Evolutionary conservation across 1,140 invertebrate species (phyloP).

Genomic region (Trialeurodes vaporariorum): DNA sequence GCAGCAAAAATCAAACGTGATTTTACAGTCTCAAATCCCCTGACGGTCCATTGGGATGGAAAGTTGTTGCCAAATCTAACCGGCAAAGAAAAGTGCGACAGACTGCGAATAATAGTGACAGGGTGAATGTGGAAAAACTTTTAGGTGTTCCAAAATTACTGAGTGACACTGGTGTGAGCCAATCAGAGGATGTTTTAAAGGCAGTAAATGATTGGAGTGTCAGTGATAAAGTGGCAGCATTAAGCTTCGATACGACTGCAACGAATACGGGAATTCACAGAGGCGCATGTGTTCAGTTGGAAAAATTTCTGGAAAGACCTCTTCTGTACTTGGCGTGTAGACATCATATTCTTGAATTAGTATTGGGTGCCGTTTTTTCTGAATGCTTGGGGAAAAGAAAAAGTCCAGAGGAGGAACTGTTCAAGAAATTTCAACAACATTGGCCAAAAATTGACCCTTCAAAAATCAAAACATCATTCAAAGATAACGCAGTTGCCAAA

Average conservation of each 20-base stretch:
- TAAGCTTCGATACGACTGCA: slow-evolving; percentile 31
- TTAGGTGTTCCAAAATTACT: slow-evolving; percentile 10
- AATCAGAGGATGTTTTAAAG: slow-evolving; percentile 5
- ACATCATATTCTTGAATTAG: slow-evolving; percentile 17
- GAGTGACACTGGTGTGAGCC: slow-evolving; percentile 2
- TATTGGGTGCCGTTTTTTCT: slow-evolving; percentile 14
- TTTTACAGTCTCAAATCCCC: slow-evolving; percentile 2
- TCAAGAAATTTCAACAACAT: slow-evolving; percentile 17
- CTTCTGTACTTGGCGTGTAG: slow-evolving; percentile 16
- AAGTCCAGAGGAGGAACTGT: slow-evolving; percentile 13
- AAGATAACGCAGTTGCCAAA: no score
- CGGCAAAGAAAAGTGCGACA: slow-evolving; percentile 15
- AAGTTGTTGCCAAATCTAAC: slow-evolving; percentile 21
- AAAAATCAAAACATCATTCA: slow-evolving; percentile 13
- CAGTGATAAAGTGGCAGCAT: slow-evolving; percentile 15
- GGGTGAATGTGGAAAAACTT: slow-evolving; percentile 6
- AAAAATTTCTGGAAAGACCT: slow-evolving; percentile 12
- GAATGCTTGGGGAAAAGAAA: slow-evolving; percentile 11
- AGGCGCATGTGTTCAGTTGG: slow-evolving; percentile 20
- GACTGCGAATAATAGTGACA: slow-evolving; percentile 10
- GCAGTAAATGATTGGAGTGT: slow-evolving; percentile 13
- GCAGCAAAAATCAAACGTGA: slow-evolving; percentile 10
- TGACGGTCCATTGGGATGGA: slow-evolving; percentile 21
- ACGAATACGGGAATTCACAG: slow-evolving; percentile 27
- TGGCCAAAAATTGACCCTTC: slow-evolving; percentile 14